A percentile compares a stretch with the other conserved stretches of the same genome.
These are phyloP conservation scores for Linyphia triangularis DNA, from an alignment of 2,888 invertebrate genomes.

Conservation along the genomic window DNA sequence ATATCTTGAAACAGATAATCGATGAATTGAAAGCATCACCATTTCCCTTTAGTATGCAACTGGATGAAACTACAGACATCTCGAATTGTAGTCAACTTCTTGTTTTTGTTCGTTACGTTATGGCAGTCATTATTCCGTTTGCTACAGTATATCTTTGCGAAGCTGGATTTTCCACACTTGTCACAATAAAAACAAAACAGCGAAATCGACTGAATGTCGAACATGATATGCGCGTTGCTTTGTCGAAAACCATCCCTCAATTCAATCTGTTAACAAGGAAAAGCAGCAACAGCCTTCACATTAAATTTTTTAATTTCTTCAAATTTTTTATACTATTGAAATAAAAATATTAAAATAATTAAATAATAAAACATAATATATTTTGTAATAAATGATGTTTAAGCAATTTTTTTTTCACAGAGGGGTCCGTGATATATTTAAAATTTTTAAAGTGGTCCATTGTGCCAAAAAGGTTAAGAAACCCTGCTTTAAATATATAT, in stretches of 20 bases:
- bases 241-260: slow-evolving; percentile 51
- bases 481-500: slow-evolving; percentile 50
- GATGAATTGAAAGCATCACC: no score
- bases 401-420: slow-evolving; percentile 59
- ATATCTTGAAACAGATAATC: no score
- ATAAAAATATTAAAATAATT: slow-evolving; percentile 52
- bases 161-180: slow-evolving; percentile 52
- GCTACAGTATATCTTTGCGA: slow-evolving; percentile 50
- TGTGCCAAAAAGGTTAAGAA: slow-evolving; percentile 62
- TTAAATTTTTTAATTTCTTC: slow-evolving; percentile 40
- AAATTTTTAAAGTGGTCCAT: slow-evolving; percentile 59
- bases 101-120: no score
- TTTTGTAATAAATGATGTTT: slow-evolving; percentile 56
- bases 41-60: no score
- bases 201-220: slow-evolving; percentile 53
- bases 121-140: slow-evolving; percentile 56
- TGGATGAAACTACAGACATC: no score
- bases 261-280: slow-evolving; percentile 52
- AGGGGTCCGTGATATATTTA: slow-evolving; percentile 60
- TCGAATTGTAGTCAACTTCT: no score
- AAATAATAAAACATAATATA: slow-evolving; percentile 43
- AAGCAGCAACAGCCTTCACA: slow-evolving; percentile 44
- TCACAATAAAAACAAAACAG: slow-evolving; percentile 57
- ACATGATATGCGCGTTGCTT: slow-evolving; percentile 52
- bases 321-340: slow-evolving; percentile 33